phyloP scores from a whole-genome alignment of 2,113 vertebrate species.

The Cinclus mexicanus region DNA sequence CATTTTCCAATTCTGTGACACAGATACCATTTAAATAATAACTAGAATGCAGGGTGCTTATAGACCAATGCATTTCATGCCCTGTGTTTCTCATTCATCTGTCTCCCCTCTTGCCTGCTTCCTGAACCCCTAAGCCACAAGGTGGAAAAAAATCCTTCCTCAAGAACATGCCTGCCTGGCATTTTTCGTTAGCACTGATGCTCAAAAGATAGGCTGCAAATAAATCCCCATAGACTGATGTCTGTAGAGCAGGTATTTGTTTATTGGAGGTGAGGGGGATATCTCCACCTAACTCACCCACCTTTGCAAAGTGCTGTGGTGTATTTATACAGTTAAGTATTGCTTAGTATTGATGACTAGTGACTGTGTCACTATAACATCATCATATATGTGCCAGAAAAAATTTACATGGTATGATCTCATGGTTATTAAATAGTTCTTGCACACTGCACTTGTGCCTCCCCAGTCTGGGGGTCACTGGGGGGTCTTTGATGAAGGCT shows the following conservation, averaged over 20 bases:
- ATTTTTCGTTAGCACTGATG: background rate
- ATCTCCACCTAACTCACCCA: background rate
- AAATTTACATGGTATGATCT: too few species aligned
- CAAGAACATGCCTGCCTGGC: rapidly evolving
- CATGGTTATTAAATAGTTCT: too few species aligned
- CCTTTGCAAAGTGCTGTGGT: background rate
- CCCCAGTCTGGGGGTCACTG: rapidly evolving
- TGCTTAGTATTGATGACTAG: too few species aligned
- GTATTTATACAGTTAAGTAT: background rate
- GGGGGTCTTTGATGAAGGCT: background rate
- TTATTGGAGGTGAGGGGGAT: background rate
- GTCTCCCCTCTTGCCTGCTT: rapidly evolving
- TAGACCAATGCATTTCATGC: rapidly evolving
- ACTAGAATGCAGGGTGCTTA: background rate
- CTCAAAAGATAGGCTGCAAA: background rate
- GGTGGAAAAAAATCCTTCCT: background rate
- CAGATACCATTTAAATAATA: background rate
- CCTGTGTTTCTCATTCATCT: background rate
- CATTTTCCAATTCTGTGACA: background rate
- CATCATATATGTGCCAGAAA: rapidly evolving
- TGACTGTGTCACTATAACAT: background rate
- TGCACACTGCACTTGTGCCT: rapidly evolving
- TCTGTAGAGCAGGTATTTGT: background rate
- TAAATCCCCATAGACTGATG: background rate
- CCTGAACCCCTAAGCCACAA: background rate